Percentiles rank a stretch among this genome's conserved stretches.
Evolutionary conservation across 35 echinoderm and acorn worm genomes (phyloP).

Genomic region (Ophiothrix spiculata): DNA sequence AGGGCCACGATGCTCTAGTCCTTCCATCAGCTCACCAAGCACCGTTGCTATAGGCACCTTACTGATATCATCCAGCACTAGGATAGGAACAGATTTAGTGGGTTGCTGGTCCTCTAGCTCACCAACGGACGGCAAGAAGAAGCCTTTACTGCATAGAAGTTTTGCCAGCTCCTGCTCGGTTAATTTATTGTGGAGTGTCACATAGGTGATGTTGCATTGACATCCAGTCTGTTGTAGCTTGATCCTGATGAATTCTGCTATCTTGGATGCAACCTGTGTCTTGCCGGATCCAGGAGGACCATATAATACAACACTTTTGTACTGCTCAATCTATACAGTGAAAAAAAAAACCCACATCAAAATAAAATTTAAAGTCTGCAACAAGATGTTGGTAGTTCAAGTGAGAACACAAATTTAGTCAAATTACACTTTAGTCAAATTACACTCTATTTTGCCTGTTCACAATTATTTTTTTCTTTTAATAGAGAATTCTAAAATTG

Average conservation of each 20-base stretch:
- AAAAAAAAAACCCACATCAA: no score
- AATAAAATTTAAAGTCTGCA: no score
- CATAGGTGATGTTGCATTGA: slow-evolving; percentile 58
- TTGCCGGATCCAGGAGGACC: slow-evolving; percentile 85
- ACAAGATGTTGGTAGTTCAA: no score
- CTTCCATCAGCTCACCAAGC: slow-evolving; percentile 72
- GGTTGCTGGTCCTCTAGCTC: background rate
- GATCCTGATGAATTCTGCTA: slow-evolving; percentile 75
- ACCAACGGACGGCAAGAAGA: background rate
- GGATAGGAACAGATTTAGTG: slow-evolving; percentile 44
- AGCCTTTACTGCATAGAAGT: slow-evolving; percentile 64
- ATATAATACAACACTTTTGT: slow-evolving; percentile 97
- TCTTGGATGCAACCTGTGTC: slow-evolving; percentile 58
- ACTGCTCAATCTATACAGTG: slow-evolving; percentile 87
- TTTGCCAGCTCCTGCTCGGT: slow-evolving; percentile 75
- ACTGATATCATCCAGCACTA: slow-evolving; percentile 72
- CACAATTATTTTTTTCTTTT: no score
- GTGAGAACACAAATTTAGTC: no score
- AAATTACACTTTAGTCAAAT: no score
- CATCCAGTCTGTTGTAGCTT: slow-evolving; percentile 37
- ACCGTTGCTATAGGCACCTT: slow-evolving; percentile 64
- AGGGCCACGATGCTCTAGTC: slow-evolving; percentile 53
- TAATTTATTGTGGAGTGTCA: slow-evolving; percentile 46
- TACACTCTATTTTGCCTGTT: no score
- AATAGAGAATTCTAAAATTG: no score